Conservation (phyloP, 2,888 invertebrate species). For the Metopia argyrocephala region DNA sequence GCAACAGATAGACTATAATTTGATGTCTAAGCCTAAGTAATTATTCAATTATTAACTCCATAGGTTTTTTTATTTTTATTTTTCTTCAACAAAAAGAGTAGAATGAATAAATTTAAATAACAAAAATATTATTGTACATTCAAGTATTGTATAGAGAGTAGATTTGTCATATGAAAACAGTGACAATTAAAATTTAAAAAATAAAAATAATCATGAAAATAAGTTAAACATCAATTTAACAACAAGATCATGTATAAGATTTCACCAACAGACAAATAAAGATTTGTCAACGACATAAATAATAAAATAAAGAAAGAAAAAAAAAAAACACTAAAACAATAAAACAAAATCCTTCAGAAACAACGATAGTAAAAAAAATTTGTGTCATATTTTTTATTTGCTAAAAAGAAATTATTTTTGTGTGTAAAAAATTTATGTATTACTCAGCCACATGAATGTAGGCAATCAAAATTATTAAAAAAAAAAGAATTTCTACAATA, state of each 20-base stretch:
- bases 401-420: slow-evolving; percentile 2
- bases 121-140: neutral
- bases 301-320: neutral
- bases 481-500: no score
- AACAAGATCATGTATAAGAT: slow-evolving; percentile 45
- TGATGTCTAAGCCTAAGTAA: slow-evolving; percentile 69
- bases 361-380: neutral
- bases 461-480: neutral
- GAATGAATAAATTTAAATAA: slow-evolving; percentile 27
- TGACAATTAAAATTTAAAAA: slow-evolving; percentile 31
- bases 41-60: slow-evolving; percentile 73
- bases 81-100: neutral
- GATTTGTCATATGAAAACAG: slow-evolving; percentile 15
- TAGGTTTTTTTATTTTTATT: slow-evolving; percentile 45
- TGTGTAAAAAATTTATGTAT: neutral
- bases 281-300: slow-evolving; percentile 42
- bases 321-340: no score
- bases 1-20: slow-evolving; percentile 69
- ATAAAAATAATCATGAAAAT: slow-evolving; percentile 1
- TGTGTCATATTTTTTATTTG: slow-evolving; percentile 30
- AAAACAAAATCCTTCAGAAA: slow-evolving; percentile 49
- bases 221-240: slow-evolving; percentile 26
- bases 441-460: neutral
- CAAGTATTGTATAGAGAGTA: neutral
- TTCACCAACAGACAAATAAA: slow-evolving; percentile 43